phyloP scores from a whole-genome alignment of 2,888 invertebrate genomes.

The Drosophila aldrichi region DNA sequence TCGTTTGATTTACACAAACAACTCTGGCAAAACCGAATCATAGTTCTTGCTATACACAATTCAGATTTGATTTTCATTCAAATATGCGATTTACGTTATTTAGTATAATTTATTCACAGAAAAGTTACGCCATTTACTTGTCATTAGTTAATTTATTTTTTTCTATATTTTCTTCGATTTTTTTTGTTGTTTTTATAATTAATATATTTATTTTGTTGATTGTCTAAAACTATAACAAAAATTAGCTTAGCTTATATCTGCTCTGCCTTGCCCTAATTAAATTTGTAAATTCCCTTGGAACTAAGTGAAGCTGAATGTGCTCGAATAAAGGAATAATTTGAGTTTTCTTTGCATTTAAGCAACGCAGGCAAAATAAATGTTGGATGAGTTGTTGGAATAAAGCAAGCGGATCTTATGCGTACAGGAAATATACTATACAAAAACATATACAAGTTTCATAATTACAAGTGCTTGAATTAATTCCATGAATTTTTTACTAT shows the following conservation, averaged over 20 bases:
- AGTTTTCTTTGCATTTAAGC: neutral
- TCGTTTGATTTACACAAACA: slow-evolving; percentile 25
- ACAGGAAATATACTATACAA: neutral
- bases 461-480: neutral
- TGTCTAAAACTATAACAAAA: slow-evolving; percentile 82
- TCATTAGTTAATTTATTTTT: slow-evolving; percentile 60
- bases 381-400: neutral
- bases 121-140: slow-evolving; percentile 82
- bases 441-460: neutral
- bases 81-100: slow-evolving; percentile 55
- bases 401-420: slow-evolving; percentile 32
- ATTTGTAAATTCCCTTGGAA: slow-evolving; percentile 37
- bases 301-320: slow-evolving; percentile 28
- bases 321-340: neutral
- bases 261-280: slow-evolving; percentile 21
- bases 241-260: slow-evolving; percentile 50
- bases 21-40: slow-evolving; percentile 32
- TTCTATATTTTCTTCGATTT: slow-evolving; percentile 14
- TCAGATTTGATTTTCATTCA: slow-evolving; percentile 45
- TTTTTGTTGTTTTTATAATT: slow-evolving; percentile 39
- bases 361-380: neutral
- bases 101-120: slow-evolving; percentile 78
- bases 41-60: slow-evolving; percentile 45
- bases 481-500: slow-evolving; percentile 11
- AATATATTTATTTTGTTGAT: slow-evolving; percentile 63